These are phyloP conservation scores for Cathartes aura DNA, from an alignment of 2,113 vertebrate genomes.

Conservation along the genomic window DNA sequence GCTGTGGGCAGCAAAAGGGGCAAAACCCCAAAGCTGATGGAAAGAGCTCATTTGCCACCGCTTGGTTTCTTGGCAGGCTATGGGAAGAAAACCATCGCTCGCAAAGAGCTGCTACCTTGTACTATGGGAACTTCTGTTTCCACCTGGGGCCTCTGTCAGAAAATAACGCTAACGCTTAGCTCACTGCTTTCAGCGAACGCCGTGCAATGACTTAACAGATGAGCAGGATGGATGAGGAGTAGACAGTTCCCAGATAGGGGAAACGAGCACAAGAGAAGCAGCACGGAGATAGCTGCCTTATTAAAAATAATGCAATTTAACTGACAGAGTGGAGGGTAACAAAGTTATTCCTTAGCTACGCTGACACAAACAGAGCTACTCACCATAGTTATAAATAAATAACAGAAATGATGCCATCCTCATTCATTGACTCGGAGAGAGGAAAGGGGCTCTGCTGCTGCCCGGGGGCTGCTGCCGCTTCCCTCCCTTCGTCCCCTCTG, in stretches of 20 bases:
- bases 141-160: neutral
- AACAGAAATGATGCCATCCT: neutral
- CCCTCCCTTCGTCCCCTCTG: neutral
- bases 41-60: neutral
- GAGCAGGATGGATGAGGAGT: neutral
- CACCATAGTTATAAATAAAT: neutral
- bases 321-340: neutral
- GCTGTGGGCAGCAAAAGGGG: neutral
- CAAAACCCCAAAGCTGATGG: neutral
- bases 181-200: neutral
- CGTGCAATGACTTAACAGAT: constrained; percentile 3
- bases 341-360: neutral
- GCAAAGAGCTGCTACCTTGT: neutral
- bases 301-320: constrained; percentile 50
- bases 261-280: neutral
- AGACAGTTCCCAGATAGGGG: neutral
- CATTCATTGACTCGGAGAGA: neutral
- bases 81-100: neutral
- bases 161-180: neutral
- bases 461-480: neutral
- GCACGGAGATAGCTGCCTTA: neutral
- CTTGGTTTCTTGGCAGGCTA: neutral
- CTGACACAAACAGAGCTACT: neutral
- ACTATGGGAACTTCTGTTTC: neutral
- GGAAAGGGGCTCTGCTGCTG: neutral